Evolutionary conservation across 1,140 invertebrate species (phyloP).

Genomic region (Protaetia brevitarsis): DNA sequence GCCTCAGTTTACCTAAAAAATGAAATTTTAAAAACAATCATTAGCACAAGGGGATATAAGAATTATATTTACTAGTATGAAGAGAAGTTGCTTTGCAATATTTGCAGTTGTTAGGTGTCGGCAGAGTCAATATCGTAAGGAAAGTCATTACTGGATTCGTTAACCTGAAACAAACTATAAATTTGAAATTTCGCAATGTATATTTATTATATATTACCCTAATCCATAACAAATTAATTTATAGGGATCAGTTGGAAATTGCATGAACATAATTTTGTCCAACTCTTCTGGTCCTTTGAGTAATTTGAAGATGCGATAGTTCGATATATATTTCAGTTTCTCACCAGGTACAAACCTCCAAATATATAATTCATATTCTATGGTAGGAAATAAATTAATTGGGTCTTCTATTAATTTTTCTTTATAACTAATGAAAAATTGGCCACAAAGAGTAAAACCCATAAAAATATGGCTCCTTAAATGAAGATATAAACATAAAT

Average conservation of each 20-base stretch:
- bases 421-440: conserved; percentile 85
- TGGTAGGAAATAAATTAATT: conserved; percentile 32
- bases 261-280: conserved; percentile 45
- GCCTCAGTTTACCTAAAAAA: conserved; percentile 29
- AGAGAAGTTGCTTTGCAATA: conserved; percentile 35
- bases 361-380: conserved; percentile 45
- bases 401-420: conserved; percentile 34
- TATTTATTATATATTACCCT: conserved; percentile 31
- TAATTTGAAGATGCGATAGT: conserved; percentile 46
- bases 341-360: conserved; percentile 46
- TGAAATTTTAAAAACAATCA: background rate
- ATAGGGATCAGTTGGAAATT: conserved; percentile 45
- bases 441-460: conserved; percentile 89
- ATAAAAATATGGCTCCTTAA: conserved; percentile 76
- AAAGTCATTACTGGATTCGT: conserved; percentile 42
- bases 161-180: conserved; percentile 31
- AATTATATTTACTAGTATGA: background rate
- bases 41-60: background rate
- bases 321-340: conserved; percentile 39
- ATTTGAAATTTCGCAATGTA: background rate
- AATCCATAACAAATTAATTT: conserved; percentile 48
- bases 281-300: conserved; percentile 37
- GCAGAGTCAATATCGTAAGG: conserved; percentile 46
- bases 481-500: conserved; percentile 42
- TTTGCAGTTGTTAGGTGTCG: conserved; percentile 42